Evolutionary conservation across 1,140 invertebrate genomes (phyloP), one percentile per base, ranked within the genome.

Genomic region (Odontomachus brunneus): DNA sequence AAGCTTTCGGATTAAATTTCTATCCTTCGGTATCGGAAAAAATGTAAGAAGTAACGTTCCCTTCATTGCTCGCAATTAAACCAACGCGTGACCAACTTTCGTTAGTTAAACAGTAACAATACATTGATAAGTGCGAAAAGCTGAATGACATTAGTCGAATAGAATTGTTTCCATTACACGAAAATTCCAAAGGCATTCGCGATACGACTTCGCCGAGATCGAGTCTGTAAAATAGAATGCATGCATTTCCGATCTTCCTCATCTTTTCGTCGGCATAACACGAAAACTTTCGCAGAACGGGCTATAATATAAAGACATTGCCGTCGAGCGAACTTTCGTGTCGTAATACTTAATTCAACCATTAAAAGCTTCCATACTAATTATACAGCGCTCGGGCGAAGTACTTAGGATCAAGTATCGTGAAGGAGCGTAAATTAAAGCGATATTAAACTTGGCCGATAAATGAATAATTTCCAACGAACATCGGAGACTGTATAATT

Each of bases 1-100:
- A 76, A 72, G 69, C 81, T 74, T 69, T 44, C n/a, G 80, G 80
- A 89, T 89, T 86, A 85, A 88, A 88, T 84, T 89, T 87, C 75
- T 71, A 82, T 44, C 29, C 33, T 49, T 44, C 38, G 15, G 2
- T 55, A 69, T 66, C 33, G 63, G 29, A 3, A 38, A n/a, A 66
- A 33, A 78, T 55, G 7, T 26, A 55, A 67, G 19, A 7, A 19
- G 17, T 44, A 78, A 44, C 51, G 14, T 48, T 78, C 26, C 44
- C 7, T 24, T 59, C 29, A n/a, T 5, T 26, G 22, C 38, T 11
- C 38, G 38, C 38, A 44, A 44, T 44, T 44, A 44, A 24, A 53
- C n/a, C 44, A 53, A 17, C 33, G 22, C 4, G 12, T 17, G 11
- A 63, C n/a, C n/a, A n/a, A n/a, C 3, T 51, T 29, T 51, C 26